A percentile compares a stretch with the other conserved stretches of the same genome.
These are phyloP conservation scores for Papilio demoleus DNA, from an alignment of 2,888 invertebrate species.

Conservation along the genomic window DNA sequence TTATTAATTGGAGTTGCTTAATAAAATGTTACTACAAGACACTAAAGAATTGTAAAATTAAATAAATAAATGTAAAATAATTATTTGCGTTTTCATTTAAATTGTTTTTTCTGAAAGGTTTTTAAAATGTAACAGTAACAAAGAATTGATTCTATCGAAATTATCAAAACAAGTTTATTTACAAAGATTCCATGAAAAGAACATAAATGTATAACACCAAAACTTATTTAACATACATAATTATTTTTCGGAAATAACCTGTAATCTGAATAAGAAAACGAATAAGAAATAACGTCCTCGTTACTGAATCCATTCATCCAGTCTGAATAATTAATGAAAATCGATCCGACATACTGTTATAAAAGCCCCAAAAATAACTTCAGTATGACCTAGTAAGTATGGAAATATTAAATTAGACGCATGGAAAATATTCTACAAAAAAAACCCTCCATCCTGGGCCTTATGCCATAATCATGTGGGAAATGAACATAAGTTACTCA, in stretches of 20 bases:
- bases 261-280: neutral
- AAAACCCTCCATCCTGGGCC: too few species aligned
- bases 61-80: conserved; percentile 63
- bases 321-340: conserved; percentile 7
- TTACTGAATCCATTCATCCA: neutral
- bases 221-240: too few species aligned
- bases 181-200: neutral
- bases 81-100: conserved; percentile 38
- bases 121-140: neutral
- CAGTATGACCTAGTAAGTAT: neutral
- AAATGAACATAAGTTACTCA: too few species aligned
- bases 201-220: neutral
- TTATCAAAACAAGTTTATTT: neutral
- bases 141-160: too few species aligned
- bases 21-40: conserved; percentile 21
- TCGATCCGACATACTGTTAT: neutral
- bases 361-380: neutral
- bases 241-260: neutral
- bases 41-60: conserved; percentile 54
- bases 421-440: neutral
- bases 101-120: neutral
- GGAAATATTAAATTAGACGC: neutral
- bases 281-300: conserved; percentile 1
- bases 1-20: conserved; percentile 22
- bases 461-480: too few species aligned